phyloP scores from a whole-genome alignment of 2,797 vertebrate genomes.

The Lophotriccus pileatus region DNA sequence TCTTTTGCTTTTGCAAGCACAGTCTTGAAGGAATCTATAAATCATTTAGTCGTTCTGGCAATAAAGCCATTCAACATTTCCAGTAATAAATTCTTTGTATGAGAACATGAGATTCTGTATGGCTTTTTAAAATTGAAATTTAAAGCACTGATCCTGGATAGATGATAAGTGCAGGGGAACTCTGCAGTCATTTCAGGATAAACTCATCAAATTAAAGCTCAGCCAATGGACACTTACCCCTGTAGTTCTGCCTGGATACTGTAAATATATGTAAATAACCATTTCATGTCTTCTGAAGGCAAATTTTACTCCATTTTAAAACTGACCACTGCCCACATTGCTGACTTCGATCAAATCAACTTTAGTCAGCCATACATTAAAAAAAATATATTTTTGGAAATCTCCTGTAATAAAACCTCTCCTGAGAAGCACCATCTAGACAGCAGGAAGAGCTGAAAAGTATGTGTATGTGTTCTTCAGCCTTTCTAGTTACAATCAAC shows the following conservation, averaged over 20 bases:
- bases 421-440: background rate
- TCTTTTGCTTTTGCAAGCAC: slow-evolving; percentile 21
- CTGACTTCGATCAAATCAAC: background rate
- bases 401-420: background rate
- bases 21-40: slow-evolving; percentile 30
- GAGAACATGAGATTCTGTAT: background rate
- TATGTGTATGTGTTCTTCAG: background rate
- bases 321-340: background rate
- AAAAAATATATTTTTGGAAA: background rate
- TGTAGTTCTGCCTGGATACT: background rate
- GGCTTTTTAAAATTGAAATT: background rate
- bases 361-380: background rate
- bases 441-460: background rate
- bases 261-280: background rate
- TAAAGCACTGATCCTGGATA: background rate
- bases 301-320: background rate
- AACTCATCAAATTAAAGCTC: background rate
- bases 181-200: background rate
- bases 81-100: slow-evolving; percentile 15
- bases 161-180: background rate
- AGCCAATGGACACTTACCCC: background rate
- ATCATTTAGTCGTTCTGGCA: slow-evolving; percentile 28
- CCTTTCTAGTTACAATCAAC: background rate
- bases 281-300: background rate
- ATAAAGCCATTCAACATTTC: background rate